phyloP scores from a whole-genome alignment of 1,140 invertebrate species.

The Octopus sinensis region DNA sequence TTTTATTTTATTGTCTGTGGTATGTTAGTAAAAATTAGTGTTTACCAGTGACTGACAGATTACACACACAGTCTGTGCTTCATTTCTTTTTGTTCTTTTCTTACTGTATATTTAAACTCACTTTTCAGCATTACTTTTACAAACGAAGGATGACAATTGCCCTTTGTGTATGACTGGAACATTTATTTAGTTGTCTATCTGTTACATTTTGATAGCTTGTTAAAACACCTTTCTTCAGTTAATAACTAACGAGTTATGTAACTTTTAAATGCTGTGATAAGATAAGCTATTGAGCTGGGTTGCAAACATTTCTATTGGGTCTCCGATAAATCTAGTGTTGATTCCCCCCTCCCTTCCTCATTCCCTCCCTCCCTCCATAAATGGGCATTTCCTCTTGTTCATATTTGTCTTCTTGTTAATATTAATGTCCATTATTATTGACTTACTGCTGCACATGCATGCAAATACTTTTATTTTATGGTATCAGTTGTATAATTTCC shows the following conservation, averaged over 20 bases:
- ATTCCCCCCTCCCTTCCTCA: not conserved
- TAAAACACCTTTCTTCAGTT: not conserved
- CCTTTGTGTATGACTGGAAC: no score
- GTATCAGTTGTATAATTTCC: no score
- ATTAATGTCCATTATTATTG: not conserved
- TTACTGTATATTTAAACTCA: no score
- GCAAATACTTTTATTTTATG: no score
- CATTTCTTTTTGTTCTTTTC: no score
- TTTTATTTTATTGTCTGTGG: no score
- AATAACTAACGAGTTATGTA: not conserved
- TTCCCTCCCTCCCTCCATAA: not conserved
- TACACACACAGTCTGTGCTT: no score
- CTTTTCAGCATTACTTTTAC: no score
- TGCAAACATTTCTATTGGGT: conserved; percentile 11
- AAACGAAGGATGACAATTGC: no score
- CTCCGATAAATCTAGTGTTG: conserved; percentile 3
- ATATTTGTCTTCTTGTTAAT: not conserved
- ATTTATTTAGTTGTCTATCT: not conserved
- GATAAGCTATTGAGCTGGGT: conserved; percentile 9
- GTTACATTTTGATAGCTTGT: conserved; percentile 7
- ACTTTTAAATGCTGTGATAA: conserved; percentile 12
- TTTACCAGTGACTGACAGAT: no score
- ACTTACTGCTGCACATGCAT: no score
- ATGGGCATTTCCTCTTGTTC: conserved; percentile 1
- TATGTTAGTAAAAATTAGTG: no score